These are phyloP conservation scores for Euura lappo DNA, from an alignment of 1,140 invertebrate species.

Conservation along the genomic window DNA sequence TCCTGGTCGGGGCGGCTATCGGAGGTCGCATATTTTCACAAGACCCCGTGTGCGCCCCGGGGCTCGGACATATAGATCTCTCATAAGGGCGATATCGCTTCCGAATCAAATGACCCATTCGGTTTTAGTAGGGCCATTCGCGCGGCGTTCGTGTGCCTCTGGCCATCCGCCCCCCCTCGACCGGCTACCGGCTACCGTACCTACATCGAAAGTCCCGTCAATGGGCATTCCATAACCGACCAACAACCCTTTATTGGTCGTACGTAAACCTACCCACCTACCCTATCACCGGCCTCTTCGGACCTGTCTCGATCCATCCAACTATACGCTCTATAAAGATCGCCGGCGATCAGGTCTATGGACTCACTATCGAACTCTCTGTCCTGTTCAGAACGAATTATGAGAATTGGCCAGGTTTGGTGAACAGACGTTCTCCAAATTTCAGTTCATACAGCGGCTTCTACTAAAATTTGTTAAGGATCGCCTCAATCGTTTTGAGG, in stretches of 20 bases:
- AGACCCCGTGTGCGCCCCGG: slow-evolving; percentile 42
- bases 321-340: neutral
- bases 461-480: too few relatives aligned
- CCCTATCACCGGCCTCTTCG: neutral
- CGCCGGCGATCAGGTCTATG: neutral
- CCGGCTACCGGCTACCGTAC: slow-evolving; percentile 28
- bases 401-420: too few relatives aligned
- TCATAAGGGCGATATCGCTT: slow-evolving; percentile 58
- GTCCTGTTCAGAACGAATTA: too few relatives aligned
- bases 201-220: slow-evolving; percentile 47
- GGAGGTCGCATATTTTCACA: slow-evolving; percentile 52
- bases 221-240: slow-evolving; percentile 38
- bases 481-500: too few relatives aligned
- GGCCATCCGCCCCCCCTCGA: slow-evolving; percentile 31
- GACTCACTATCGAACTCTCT: too few relatives aligned
- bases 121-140: slow-evolving; percentile 56
- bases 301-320: neutral
- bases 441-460: too few relatives aligned
- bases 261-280: neutral
- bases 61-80: slow-evolving; percentile 49
- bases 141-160: slow-evolving; percentile 52
- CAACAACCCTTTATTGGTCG: slow-evolving; percentile 25
- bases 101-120: slow-evolving; percentile 61
- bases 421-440: too few relatives aligned
- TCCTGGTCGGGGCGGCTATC: slow-evolving; percentile 33